Evolutionary conservation across 2,888 invertebrate genomes (phyloP), one percentile per base, ranked within the genome.

Genomic region (Dendrolimus pini): DNA sequence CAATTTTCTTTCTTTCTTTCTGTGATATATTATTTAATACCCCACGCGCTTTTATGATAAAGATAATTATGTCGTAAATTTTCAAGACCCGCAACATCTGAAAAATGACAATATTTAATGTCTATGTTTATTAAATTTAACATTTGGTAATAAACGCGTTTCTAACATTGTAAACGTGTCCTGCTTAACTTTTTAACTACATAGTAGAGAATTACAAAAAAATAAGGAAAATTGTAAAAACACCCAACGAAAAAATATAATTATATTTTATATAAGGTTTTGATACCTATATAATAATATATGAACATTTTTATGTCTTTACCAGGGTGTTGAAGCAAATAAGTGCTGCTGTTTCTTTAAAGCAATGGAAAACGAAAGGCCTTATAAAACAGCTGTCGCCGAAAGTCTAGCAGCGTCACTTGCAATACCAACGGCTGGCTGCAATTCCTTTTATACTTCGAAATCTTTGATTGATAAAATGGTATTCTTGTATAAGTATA

Each of bases 371-470:
- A 80, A 80, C 53, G 77, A 75, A 47, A 18, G 54, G 41, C 80
- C 80, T 0, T 75, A 72, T 56, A 53, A 63, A 54, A 82, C 77
- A 2, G 59, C 61, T 7, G 59, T 66, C 7, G 58, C 42, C 0
- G 54, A 13, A 8, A 63, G 70, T 41, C 12, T 79, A 3, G 78
- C 82, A 3, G 61, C 58, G 7, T 71, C 75, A 2, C 67, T 84
- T 9, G 71, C 68, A 12, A 69, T 79, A 7, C 72, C 78, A 0
- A 74, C 61, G 10, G 78, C 72, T n/a, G 84, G 84, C 1, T 67
- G 58, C 42, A 85, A 85, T 59, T 73, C 83, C 1, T 82, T 76
- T 61, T 72, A 83, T 52, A 83, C 83, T 10, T 80, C 82, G 7
- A 70, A 65, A 13, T 73, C 77, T 2, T 63, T 78, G 8, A 67